Evolutionary conservation across 2,888 invertebrate genomes (phyloP).

Genomic region (Drosophila buzzatii): DNA sequence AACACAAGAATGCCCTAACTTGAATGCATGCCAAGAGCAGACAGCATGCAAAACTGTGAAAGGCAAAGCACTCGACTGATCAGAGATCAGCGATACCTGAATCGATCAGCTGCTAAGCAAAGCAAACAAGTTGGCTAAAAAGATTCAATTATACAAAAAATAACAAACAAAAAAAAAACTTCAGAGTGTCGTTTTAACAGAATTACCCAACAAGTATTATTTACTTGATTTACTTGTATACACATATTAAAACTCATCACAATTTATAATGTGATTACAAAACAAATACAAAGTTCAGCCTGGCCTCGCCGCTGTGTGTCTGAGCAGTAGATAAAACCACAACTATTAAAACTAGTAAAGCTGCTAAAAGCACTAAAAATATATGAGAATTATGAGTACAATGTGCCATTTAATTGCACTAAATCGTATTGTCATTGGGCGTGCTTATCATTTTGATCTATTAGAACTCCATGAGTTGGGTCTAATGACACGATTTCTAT

Average conservation of each 20-base stretch:
- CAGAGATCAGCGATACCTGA: slow-evolving; percentile 4
- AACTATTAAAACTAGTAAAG: not conserved
- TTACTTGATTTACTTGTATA: not conserved
- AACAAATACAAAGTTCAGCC: not conserved
- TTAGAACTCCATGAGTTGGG: slow-evolving; percentile 25
- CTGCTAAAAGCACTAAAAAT: not conserved
- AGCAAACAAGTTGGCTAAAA: not conserved
- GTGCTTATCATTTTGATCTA: slow-evolving; percentile 11
- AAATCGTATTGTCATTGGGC: slow-evolving; percentile 31
- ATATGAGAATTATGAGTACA: not conserved
- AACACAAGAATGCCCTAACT: slow-evolving; percentile 31
- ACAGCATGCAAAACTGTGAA: slow-evolving; percentile 25
- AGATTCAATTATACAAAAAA: too few relatives aligned
- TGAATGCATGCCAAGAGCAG: slow-evolving; percentile 1
- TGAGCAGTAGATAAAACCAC: not conserved
- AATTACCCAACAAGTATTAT: not conserved
- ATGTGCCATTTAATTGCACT: slow-evolving; percentile 18
- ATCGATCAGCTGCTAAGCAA: slow-evolving; percentile 27
- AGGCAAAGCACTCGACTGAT: slow-evolving; percentile 16
- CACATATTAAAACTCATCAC: not conserved
- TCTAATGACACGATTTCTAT: slow-evolving; percentile 6
- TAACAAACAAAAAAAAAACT: not conserved
- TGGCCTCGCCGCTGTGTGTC: slow-evolving; percentile 1
- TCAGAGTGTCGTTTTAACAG: not conserved
- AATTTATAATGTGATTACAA: not conserved